These are phyloP conservation scores for Holotrichia oblita DNA, from an alignment of 1,140 invertebrate species.

Conservation along the genomic window DNA sequence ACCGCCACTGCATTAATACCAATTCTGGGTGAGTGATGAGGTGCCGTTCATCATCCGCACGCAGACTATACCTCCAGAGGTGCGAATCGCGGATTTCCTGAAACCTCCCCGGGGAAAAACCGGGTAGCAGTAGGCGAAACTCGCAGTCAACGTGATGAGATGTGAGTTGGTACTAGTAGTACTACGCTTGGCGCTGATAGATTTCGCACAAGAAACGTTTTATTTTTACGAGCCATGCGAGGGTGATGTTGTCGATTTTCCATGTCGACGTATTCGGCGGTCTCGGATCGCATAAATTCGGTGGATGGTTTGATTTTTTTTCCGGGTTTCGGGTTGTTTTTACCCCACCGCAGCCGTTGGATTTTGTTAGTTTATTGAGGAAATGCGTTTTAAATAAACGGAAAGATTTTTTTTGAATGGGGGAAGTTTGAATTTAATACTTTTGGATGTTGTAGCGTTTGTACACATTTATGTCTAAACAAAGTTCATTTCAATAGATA, in stretches of 20 bases:
- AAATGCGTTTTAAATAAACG: slow-evolving; percentile 30
- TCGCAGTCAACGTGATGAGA: neutral
- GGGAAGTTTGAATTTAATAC: neutral
- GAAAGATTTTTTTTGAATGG: neutral
- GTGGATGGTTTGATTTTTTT: neutral
- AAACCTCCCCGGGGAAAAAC: slow-evolving; percentile 42
- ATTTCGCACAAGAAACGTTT: slow-evolving; percentile 44
- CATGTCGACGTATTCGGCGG: neutral
- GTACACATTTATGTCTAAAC: neutral
- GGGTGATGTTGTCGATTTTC: slow-evolving; percentile 33
- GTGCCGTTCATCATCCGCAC: slow-evolving; percentile 56
- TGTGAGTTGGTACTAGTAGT: neutral
- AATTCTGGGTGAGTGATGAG: slow-evolving; percentile 60
- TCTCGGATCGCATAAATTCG: slow-evolving; percentile 5
- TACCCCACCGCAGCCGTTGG: neutral
- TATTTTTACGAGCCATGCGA: slow-evolving; percentile 34
- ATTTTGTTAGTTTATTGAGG: slow-evolving; percentile 34
- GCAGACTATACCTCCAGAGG: slow-evolving; percentile 39
- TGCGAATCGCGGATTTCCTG: slow-evolving; percentile 50
- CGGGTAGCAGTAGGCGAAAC: neutral
- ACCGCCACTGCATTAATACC: slow-evolving; percentile 59
- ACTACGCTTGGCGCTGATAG: slow-evolving; percentile 42
- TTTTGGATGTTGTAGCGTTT: neutral
- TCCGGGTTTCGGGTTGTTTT: neutral
- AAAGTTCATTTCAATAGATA: slow-evolving; percentile 3